Percentiles rank a stretch among this genome's conserved stretches.
phyloP scores from a whole-genome alignment of 2,797 vertebrate species.

The Vespertilio murinus region DNA sequence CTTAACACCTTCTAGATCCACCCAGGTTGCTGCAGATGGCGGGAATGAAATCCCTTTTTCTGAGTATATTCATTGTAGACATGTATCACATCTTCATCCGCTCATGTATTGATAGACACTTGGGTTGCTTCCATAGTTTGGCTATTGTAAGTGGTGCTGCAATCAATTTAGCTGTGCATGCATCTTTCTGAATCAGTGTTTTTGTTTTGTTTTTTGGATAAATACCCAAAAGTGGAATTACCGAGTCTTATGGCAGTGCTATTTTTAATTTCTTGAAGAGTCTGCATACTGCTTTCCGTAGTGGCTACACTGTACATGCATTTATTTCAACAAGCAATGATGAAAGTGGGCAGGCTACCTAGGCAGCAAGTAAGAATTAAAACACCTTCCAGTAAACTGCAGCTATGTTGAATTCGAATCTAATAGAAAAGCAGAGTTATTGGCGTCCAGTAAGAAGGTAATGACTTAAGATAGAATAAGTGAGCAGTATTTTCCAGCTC shows the following conservation, averaged over 20 bases:
- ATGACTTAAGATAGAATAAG: slow-evolving; percentile 53
- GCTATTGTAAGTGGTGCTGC: not conserved
- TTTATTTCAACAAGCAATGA: not conserved
- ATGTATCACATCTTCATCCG: not conserved
- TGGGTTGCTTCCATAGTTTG: not conserved
- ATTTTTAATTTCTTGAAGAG: not conserved
- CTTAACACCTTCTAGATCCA: not conserved
- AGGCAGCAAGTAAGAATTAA: not conserved
- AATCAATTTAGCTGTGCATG: not conserved
- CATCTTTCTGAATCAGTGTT: not conserved
- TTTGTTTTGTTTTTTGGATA: not conserved
- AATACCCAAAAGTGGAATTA: not conserved
- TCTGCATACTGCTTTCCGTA: not conserved
- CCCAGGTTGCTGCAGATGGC: not conserved
- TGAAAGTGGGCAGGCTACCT: not conserved
- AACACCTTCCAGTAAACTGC: not conserved
- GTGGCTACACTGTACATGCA: not conserved
- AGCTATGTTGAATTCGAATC: not conserved
- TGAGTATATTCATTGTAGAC: not conserved
- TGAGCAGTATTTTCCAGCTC: slow-evolving; percentile 65
- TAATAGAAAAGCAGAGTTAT: not conserved
- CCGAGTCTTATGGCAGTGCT: not conserved
- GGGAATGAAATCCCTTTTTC: not conserved
- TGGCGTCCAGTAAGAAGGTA: slow-evolving; percentile 9
- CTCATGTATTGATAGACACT: not conserved